A percentile compares a stretch with the other conserved stretches of the same genome.
Conservation (phyloP, 2,113 vertebrate species). For the Petroica traversi region DNA sequence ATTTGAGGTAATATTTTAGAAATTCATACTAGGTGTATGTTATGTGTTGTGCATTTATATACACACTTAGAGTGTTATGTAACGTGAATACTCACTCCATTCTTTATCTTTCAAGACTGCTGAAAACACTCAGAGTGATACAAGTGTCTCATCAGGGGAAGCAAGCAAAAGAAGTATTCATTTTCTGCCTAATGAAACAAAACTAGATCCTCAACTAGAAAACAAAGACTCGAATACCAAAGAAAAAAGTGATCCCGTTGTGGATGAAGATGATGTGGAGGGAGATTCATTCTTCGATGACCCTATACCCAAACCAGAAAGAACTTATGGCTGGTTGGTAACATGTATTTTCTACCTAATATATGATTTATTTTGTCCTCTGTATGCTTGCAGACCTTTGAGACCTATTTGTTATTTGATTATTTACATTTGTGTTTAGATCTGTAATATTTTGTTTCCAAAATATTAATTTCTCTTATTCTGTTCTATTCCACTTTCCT, state of each 20-base stretch:
- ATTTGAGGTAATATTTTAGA: not conserved
- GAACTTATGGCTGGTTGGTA: conserved; percentile 84
- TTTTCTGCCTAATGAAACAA: conserved; percentile 49
- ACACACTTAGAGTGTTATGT: not conserved
- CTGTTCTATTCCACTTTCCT: not conserved
- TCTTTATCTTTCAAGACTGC: conserved; percentile 42
- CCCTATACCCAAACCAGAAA: conserved; percentile 87
- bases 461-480: not conserved
- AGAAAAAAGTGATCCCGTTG: conserved; percentile 42
- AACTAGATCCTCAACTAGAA: conserved; percentile 43
- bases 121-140: conserved; percentile 68
- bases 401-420: not conserved
- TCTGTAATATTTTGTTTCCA: not conserved
- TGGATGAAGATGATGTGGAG: conserved; percentile 77
- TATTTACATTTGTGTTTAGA: not conserved
- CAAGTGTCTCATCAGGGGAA: conserved; percentile 63
- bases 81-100: not conserved
- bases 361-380: not conserved
- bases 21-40: not conserved
- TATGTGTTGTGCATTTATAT: not conserved
- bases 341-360: not conserved
- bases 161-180: conserved; percentile 65
- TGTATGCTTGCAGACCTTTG: not conserved
- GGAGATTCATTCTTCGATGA: conserved; percentile 96
- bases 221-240: conserved; percentile 20